Evolutionary conservation across 2,113 vertebrate genomes (phyloP).

Genomic region (Isichthys henryi): DNA sequence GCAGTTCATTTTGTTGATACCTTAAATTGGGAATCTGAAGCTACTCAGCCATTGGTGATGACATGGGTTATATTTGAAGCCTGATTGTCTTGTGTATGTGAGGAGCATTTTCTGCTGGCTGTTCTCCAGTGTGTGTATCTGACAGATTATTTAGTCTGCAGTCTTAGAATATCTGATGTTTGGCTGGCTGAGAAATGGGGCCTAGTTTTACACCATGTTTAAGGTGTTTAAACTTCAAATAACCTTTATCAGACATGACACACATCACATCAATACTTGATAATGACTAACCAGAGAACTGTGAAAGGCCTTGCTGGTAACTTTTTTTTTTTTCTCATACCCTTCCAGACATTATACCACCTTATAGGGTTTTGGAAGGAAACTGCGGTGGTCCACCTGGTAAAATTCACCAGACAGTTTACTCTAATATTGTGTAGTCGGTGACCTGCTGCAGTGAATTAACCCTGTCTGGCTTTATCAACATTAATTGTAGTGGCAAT

Average conservation of each 20-base stretch:
- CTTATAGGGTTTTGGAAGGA: background rate
- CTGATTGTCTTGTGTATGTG: background rate
- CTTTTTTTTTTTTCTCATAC: background rate
- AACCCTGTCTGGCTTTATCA: background rate
- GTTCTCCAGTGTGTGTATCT: background rate
- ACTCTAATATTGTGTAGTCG: background rate
- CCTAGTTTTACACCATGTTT: background rate
- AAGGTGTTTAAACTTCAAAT: background rate
- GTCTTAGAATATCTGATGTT: background rate
- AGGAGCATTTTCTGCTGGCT: background rate
- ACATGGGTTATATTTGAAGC: background rate
- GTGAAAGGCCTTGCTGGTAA: background rate
- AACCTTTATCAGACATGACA: background rate
- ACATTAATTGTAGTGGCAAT: background rate
- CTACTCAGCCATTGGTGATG: background rate
- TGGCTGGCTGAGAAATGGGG: background rate
- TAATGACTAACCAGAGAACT: background rate
- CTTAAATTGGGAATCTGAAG: background rate
- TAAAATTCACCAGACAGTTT: background rate
- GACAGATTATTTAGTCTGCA: background rate
- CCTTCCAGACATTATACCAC: background rate
- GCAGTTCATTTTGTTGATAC: background rate
- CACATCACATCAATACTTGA: background rate
- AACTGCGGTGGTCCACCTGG: background rate
- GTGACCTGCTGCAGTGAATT: background rate